Percentiles rank a stretch among this genome's conserved stretches.
phyloP scores from a whole-genome alignment of 1,140 invertebrate genomes.

The Drosophila kepulauana region DNA sequence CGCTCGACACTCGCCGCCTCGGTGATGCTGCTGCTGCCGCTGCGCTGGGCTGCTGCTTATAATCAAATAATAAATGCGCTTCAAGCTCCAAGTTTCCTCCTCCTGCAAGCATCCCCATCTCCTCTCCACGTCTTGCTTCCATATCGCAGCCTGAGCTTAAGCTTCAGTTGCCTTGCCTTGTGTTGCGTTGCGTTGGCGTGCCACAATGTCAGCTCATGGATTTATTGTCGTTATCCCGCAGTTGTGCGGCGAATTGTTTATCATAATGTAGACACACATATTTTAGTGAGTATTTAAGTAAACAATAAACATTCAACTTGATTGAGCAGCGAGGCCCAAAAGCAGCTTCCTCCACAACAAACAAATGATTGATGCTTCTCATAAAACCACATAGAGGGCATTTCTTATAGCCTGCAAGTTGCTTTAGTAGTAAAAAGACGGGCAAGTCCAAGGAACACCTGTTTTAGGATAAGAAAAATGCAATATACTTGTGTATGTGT shows the following conservation, averaged over 20 bases:
- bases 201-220: constrained; percentile 43
- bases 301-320: constrained; percentile 53
- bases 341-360: neutral
- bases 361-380: constrained; percentile 11
- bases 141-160: constrained; percentile 2
- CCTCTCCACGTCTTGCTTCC: neutral
- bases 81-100: constrained; percentile 39
- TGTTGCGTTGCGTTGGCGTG: constrained; percentile 58
- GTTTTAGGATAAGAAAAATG: no score
- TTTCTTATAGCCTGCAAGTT: no score
- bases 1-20: constrained; percentile 72
- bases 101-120: neutral
- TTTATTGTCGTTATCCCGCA: constrained; percentile 69
- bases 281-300: constrained; percentile 73
- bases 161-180: neutral
- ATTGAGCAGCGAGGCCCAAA: constrained; percentile 14
- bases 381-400: no score
- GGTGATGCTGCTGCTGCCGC: constrained; percentile 20
- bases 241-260: constrained; percentile 66
- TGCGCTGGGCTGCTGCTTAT: constrained; percentile 66
- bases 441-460: no score
- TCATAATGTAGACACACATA: constrained; percentile 72
- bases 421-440: no score
- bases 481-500: no score
- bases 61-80: constrained; percentile 82